Base-by-base conservation (phyloP, 2,113 vertebrate species). In the Plecturocebus donacophilus region DNA sequence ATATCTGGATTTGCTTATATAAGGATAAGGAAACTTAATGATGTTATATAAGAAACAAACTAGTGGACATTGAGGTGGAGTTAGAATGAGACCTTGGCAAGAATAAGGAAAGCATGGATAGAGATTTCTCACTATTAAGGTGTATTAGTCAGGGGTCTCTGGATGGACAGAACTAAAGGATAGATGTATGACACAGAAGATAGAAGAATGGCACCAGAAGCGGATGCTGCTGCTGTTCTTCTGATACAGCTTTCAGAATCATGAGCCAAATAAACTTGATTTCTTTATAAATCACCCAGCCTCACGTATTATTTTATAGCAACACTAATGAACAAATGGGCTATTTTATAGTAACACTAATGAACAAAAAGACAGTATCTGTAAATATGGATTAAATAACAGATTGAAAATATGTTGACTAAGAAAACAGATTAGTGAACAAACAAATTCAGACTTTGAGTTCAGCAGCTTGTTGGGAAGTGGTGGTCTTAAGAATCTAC, bases 81-180 rank as follows among this genome's bases (percentile, higher is more conserved):
- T 58, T 76, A n/a, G 21, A 19, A 42, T 38, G 27, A 49, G 17
- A 85, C 38, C 19, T 88, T 38, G 38, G 16, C 21, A 52, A 7
- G 4, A 23, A 5, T 14, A 82, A n/a, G 68, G 9, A 23, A 5
- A 0, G 0, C 1, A 32, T 3, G 0, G 8, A 8, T 4, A 20
- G 49, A 73, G 30, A 10, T 10, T 54, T 94, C 32, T 71, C 27
- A n/a, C 40, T 38, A 0, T 16, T 1, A 3, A 73, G 47, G 82
- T 56, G 14, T 27, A 0, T 47, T 32, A 64, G 21, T 23, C 56
- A 23, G 61, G 27, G 61, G 30, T 64, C 27, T 14, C 61, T 64
- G 61, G 5, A 64, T 6, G 61, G 27, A 6, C 61, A 64, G 27
- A 64, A 64, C 27, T 30, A 64, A 32, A 64, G 25, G 12, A 64